These are phyloP conservation scores for Montipora capricornis DNA, from an alignment of 64 coral and sea anemone genomes.

Conservation along the genomic window DNA sequence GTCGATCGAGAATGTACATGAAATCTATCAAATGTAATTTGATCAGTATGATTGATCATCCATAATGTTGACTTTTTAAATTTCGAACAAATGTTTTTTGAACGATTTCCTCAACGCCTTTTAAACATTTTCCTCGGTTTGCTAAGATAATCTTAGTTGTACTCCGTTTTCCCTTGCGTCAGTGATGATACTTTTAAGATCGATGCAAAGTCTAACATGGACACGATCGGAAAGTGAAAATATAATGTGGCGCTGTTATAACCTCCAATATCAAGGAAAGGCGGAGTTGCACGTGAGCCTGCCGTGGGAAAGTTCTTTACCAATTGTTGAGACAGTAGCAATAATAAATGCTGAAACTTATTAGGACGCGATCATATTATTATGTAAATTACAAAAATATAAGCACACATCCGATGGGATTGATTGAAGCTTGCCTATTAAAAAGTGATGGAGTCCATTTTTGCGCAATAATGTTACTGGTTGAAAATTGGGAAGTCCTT, in stretches of 20 bases:
- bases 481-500: background rate
- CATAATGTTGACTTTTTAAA: slow-evolving; percentile 5
- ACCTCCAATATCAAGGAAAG: background rate
- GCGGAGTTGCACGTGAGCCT: background rate
- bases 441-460: background rate
- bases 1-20: background rate
- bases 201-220: background rate
- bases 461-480: background rate
- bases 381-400: background rate
- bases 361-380: background rate
- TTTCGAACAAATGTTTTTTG: background rate
- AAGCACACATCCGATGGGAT: too few relatives aligned
- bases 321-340: background rate
- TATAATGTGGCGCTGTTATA: background rate
- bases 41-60: slow-evolving; percentile 13
- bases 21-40: slow-evolving; percentile 24
- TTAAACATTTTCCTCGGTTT: background rate
- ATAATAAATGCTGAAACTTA: background rate
- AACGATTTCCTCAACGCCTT: background rate
- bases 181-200: background rate
- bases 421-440: background rate
- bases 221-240: background rate
- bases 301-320: background rate
- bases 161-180: background rate
- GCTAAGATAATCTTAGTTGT: background rate